Evolutionary conservation across 2,113 vertebrate species (phyloP).

Genomic region (Cynoglossus semilaevis): DNA sequence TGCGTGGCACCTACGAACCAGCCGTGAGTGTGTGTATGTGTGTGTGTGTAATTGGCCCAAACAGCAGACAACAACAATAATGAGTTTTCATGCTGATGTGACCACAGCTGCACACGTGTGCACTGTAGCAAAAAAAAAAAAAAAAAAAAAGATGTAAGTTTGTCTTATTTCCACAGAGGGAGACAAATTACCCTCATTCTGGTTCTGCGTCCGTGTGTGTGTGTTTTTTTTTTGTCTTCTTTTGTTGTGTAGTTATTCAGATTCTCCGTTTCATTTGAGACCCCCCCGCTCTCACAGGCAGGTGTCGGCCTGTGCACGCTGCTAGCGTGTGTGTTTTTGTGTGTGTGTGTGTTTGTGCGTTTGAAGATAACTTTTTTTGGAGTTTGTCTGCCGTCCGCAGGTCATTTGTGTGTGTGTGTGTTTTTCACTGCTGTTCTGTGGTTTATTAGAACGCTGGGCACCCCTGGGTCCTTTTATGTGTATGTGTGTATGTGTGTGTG

Average conservation of each 20-base stretch:
- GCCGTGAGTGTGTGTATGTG: neutral
- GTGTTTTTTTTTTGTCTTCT: slow-evolving; percentile 48
- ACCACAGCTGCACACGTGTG: slow-evolving; percentile 5
- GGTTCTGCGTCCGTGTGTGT: slow-evolving; percentile 37
- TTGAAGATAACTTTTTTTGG: slow-evolving; percentile 34
- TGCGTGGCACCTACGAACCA: slow-evolving; percentile 44
- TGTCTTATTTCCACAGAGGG: slow-evolving; percentile 46
- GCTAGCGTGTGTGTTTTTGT: slow-evolving; percentile 37
- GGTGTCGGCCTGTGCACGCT: slow-evolving; percentile 65
- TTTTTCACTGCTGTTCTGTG: slow-evolving; percentile 68
- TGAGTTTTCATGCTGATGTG: slow-evolving; percentile 68
- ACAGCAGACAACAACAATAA: slow-evolving; percentile 62
- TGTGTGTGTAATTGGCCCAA: slow-evolving; percentile 56
- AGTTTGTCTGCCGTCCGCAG: slow-evolving; percentile 27
- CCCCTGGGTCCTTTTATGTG: slow-evolving; percentile 27
- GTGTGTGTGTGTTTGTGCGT: slow-evolving; percentile 36
- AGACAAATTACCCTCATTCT: slow-evolving; percentile 76
- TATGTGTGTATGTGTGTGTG: slow-evolving; percentile 5
- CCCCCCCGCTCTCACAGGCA: slow-evolving; percentile 65
- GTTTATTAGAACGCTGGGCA: slow-evolving; percentile 70
- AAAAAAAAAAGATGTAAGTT: slow-evolving; percentile 58
- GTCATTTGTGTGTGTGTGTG: slow-evolving; percentile 60
- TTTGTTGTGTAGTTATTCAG: slow-evolving; percentile 67
- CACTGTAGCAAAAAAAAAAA: slow-evolving; percentile 50
- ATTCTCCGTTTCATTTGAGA: slow-evolving; percentile 70